A percentile compares a stretch with the other conserved stretches of the same genome.
These are phyloP conservation scores for Pelobates fuscus DNA, from an alignment of 2,113 vertebrate species.

Conservation along the genomic window DNA sequence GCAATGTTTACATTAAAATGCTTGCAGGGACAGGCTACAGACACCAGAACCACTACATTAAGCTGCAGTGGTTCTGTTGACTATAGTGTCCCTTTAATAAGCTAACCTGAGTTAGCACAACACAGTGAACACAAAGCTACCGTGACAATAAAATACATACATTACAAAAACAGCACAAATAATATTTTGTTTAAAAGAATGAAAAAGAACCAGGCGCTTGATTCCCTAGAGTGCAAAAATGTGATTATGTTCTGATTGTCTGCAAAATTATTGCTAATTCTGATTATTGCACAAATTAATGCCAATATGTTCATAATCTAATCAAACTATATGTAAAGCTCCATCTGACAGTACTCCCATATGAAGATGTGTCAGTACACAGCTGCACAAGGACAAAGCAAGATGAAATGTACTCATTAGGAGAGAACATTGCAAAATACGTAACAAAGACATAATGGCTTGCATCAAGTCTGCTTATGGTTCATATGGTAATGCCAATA, in stretches of 20 bases:
- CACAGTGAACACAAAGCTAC: too few species aligned
- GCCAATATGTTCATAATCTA: conserved; percentile 30
- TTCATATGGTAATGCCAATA: neutral
- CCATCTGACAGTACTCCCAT: conserved; percentile 8
- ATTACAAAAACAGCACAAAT: too few species aligned
- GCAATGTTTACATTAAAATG: too few species aligned
- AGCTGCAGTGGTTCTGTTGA: too few species aligned
- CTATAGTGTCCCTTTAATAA: too few species aligned
- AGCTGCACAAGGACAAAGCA: conserved; percentile 5
- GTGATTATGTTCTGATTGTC: neutral
- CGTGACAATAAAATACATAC: too few species aligned
- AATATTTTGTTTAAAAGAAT: neutral
- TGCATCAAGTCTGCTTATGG: conserved; percentile 19
- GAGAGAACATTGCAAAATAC: conserved; percentile 27
- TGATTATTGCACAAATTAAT: conserved; percentile 16
- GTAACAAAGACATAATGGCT: conserved; percentile 20
- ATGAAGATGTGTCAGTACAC: neutral
- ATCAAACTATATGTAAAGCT: conserved; percentile 1
- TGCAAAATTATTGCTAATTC: conserved; percentile 19
- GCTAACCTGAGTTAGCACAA: too few species aligned
- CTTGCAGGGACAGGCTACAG: too few species aligned
- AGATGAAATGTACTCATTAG: conserved; percentile 32
- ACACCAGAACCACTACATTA: too few species aligned
- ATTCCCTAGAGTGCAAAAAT: neutral
- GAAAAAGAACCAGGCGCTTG: neutral